Evolutionary conservation across 2,797 vertebrate genomes (phyloP).

Genomic region (Leucoraja ocellata): DNA sequence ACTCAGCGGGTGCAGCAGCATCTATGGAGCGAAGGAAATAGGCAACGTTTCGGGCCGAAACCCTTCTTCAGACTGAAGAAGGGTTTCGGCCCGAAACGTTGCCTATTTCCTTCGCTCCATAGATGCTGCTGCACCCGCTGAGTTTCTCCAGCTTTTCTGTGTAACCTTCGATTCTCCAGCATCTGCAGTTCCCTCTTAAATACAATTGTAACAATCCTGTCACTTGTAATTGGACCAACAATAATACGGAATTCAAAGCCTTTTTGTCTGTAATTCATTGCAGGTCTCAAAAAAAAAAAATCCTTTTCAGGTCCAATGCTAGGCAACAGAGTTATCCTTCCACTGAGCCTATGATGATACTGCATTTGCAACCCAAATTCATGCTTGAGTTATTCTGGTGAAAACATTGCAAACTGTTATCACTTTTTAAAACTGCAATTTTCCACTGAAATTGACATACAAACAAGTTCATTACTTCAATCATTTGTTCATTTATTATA

Average conservation of each 20-base stretch:
- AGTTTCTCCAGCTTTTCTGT: no score
- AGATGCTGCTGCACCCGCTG: no score
- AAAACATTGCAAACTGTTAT: not conserved
- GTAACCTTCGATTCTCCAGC: no score
- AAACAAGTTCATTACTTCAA: not conserved
- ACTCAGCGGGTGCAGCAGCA: no score
- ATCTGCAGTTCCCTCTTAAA: no score
- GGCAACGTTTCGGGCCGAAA: no score
- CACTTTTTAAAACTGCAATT: not conserved
- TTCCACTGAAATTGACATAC: not conserved
- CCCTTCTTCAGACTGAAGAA: no score
- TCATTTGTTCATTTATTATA: not conserved
- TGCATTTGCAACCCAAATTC: not conserved
- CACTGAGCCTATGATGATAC: not conserved
- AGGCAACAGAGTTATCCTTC: not conserved
- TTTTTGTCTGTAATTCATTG: constrained; percentile 9
- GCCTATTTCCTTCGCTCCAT: no score
- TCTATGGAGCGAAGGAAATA: no score
- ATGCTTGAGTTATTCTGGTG: not conserved
- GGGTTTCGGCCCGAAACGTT: no score
- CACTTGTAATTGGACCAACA: not conserved
- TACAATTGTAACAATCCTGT: no score
- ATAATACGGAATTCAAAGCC: not conserved
- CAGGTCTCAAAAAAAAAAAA: not conserved
- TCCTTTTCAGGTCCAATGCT: not conserved